Evolutionary conservation across 2,113 vertebrate species (phyloP).

Genomic region (Psammodynastes pulverulentus): DNA sequence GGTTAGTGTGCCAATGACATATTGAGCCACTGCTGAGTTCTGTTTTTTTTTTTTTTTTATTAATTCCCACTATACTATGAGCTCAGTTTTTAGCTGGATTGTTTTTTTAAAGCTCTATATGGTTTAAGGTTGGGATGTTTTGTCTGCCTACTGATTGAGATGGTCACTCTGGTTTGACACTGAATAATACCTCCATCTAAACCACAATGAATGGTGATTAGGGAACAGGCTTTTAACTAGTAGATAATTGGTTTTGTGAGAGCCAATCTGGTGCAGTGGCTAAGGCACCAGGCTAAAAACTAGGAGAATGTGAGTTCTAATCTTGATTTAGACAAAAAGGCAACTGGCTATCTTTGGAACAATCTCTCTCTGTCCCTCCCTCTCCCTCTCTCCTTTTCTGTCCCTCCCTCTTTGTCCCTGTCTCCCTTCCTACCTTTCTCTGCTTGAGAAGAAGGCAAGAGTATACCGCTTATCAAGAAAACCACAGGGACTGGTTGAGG

Average conservation of each 20-base stretch:
- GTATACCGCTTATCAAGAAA: not conserved
- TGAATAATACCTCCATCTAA: not conserved
- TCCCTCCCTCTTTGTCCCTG: fast-evolving
- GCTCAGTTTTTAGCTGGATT: not conserved
- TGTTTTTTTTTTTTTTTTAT: not conserved
- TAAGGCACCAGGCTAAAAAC: not conserved
- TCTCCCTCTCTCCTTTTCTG: fast-evolving
- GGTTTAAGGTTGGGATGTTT: not conserved
- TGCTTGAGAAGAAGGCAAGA: not conserved
- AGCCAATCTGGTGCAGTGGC: not conserved
- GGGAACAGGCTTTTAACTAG: not conserved
- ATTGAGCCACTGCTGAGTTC: not conserved
- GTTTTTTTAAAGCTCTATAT: not conserved
- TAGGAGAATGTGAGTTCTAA: not conserved
- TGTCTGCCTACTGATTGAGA: not conserved
- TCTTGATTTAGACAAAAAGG: not conserved
- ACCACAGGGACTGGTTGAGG: not conserved
- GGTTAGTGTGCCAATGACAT: not conserved
- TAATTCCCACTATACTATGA: not conserved
- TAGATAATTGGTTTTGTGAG: not conserved
- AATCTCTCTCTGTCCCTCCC: not conserved
- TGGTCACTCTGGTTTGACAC: not conserved
- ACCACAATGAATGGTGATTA: not conserved
- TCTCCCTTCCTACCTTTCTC: not conserved
- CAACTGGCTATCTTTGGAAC: not conserved